These are phyloP conservation scores for Galerucella nymphaeae DNA, from an alignment of 2,888 invertebrate species.

Conservation along the genomic window DNA sequence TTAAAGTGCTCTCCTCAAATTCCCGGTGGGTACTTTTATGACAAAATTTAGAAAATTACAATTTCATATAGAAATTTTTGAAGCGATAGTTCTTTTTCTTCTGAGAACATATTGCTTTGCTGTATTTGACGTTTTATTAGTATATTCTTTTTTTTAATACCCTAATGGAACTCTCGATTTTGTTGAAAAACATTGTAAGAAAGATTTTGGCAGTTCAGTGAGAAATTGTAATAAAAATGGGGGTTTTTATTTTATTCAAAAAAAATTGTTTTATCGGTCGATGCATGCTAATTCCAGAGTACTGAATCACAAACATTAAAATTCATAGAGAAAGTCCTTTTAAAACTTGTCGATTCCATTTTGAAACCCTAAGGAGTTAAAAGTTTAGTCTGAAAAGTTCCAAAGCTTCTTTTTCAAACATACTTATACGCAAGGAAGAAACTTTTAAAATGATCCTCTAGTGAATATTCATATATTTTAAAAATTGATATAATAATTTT, in stretches of 20 bases:
- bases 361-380: not conserved
- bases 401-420: not conserved
- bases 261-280: not conserved
- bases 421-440: not conserved
- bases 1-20: too few relatives aligned
- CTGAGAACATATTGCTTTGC: too few relatives aligned
- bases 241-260: not conserved
- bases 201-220: not conserved
- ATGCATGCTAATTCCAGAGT: not conserved
- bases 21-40: too few relatives aligned
- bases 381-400: constrained; percentile 1
- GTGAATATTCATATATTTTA: constrained; percentile 1
- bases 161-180: not conserved
- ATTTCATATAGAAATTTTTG: too few relatives aligned
- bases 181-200: not conserved
- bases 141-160: not conserved
- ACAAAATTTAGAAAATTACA: too few relatives aligned
- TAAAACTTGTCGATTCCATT: not conserved
- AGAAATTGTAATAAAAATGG: not conserved
- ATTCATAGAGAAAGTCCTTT: too few relatives aligned
- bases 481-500: not conserved
- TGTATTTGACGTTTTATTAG: not conserved
- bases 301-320: not conserved
- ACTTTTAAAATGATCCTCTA: not conserved
- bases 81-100: too few relatives aligned